Percentiles rank a stretch among this genome's conserved stretches.
Conservation (phyloP, 2,888 invertebrate species). For the Trichopoda pennipes region DNA sequence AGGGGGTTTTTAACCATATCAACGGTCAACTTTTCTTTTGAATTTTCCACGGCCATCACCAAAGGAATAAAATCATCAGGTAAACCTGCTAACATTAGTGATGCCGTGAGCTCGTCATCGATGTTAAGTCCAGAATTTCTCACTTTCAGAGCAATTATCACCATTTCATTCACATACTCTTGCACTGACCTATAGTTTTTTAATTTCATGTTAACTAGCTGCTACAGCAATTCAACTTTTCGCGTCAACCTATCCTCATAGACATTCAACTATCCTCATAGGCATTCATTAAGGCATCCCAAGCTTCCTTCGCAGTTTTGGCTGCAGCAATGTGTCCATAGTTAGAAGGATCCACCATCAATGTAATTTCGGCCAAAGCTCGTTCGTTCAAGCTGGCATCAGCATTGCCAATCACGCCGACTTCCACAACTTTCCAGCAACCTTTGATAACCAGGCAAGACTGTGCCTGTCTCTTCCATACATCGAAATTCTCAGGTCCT, state of each 20-base stretch:
- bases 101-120: constrained; percentile 24
- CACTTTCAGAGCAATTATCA: constrained; percentile 44
- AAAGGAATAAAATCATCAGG: constrained; percentile 12
- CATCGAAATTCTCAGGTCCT: not conserved
- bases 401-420: not conserved
- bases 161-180: constrained; percentile 30
- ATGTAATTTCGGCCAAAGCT: constrained; percentile 1
- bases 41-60: constrained; percentile 63
- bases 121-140: constrained; percentile 5
- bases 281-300: not conserved
- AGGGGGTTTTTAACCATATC: constrained; percentile 54
- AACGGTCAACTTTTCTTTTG: constrained; percentile 51
- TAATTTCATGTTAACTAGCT: not conserved
- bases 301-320: not conserved
- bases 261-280: not conserved
- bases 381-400: not conserved
- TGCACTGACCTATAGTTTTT: not conserved
- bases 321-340: not conserved
- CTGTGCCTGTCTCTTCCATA: constrained; percentile 17
- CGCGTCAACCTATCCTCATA: not conserved
- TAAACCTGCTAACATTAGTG: constrained; percentile 52
- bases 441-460: constrained; percentile 6
- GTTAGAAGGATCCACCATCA: not conserved
- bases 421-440: not conserved
- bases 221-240: not conserved